Conservation (phyloP, 1,140 invertebrate genomes). For the Venturia canescens region DNA sequence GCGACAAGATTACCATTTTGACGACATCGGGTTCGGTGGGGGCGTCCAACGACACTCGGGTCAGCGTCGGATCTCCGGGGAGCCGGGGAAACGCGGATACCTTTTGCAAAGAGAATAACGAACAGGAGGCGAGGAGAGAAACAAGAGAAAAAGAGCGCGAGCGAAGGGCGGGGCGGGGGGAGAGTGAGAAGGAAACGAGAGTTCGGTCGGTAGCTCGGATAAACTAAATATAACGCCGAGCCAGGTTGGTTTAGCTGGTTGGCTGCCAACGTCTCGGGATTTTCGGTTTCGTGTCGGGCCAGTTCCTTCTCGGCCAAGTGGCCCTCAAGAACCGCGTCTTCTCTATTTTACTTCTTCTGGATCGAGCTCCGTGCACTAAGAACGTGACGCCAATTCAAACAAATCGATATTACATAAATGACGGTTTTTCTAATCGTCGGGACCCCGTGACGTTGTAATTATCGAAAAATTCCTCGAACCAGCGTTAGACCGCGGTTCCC, state of each 20-base stretch:
- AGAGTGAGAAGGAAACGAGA: constrained; percentile 14
- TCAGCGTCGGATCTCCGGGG: not conserved
- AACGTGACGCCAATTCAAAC: not conserved
- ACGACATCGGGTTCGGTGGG: not conserved
- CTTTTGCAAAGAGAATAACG: not conserved
- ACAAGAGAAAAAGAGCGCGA: not conserved
- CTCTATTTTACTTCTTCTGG: constrained; percentile 12
- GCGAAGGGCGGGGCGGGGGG: not conserved
- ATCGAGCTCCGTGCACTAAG: not conserved
- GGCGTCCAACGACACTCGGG: constrained; percentile 5
- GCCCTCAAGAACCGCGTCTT: constrained; percentile 48
- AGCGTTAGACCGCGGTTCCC: too few relatives aligned
- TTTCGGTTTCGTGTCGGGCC: constrained; percentile 53
- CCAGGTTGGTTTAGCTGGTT: constrained; percentile 70
- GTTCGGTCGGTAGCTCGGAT: constrained; percentile 56
- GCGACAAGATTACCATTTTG: not conserved
- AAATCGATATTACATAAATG: not conserved
- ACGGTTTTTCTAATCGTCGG: not conserved
- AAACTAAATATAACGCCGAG: constrained; percentile 76
- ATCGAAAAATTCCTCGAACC: not conserved
- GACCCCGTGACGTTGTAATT: constrained; percentile 28
- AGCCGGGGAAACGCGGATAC: not conserved
- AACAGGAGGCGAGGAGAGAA: not conserved
- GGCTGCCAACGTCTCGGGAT: constrained; percentile 67
- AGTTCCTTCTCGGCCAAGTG: constrained; percentile 55